Conservation (phyloP, 2,888 invertebrate genomes). For the Parnassius smintheus region DNA sequence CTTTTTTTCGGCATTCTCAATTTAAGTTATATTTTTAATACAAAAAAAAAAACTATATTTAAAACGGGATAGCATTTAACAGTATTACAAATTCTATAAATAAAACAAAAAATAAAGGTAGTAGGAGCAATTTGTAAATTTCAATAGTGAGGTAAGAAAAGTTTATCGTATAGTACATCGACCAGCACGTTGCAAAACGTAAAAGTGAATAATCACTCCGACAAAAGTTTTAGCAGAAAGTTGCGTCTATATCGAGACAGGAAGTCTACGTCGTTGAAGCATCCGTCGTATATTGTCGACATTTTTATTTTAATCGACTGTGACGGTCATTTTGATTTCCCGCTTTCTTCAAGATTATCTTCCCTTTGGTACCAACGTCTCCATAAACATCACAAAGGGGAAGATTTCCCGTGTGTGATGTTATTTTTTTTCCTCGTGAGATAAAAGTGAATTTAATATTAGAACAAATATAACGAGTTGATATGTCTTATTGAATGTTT, state of each 20-base stretch:
- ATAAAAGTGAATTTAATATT: background rate
- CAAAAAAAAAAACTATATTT: too few species aligned
- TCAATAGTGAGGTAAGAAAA: too few species aligned
- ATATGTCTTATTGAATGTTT: background rate
- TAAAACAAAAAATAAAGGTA: too few species aligned
- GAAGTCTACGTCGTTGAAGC: background rate
- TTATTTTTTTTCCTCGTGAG: background rate
- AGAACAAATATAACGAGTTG: too few species aligned
- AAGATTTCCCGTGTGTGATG: background rate
- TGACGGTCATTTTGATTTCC: background rate
- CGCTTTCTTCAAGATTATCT: background rate
- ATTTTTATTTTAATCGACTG: background rate
- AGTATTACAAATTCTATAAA: too few species aligned
- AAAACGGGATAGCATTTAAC: too few species aligned
- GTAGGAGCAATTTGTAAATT: too few species aligned
- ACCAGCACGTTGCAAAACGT: too few species aligned
- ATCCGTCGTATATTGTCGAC: background rate
- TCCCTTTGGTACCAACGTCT: background rate
- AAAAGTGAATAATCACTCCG: too few species aligned
- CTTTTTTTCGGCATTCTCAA: too few species aligned
- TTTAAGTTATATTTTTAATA: too few species aligned
- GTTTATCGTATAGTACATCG: too few species aligned
- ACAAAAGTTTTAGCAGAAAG: background rate
- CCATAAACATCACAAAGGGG: background rate
- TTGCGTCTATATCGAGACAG: background rate